Base-by-base conservation (phyloP, 2,888 invertebrate genomes). In the Sphaerophoria taeniata region DNA sequence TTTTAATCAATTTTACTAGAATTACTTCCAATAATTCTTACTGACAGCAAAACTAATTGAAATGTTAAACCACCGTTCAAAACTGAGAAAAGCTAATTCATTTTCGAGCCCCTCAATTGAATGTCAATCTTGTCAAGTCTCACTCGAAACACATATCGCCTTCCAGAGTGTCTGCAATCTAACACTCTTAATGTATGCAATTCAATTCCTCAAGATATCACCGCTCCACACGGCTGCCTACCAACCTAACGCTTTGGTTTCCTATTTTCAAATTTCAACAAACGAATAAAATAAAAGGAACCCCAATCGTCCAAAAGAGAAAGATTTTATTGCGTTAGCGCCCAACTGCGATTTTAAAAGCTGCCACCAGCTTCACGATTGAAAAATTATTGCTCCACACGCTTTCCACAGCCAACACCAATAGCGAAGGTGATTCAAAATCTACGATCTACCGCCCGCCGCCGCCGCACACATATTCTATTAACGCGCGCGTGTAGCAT, bases 301-400 rank as follows among this genome's bases (percentile, higher is more conserved):
- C 60, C 78, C n/a, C n/a, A n/a, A n/a, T n/a, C n/a, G n/a, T 36
- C 4, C 14, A 36, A 65, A 61, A 61, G 65, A 60, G 79, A 75
- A 72, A 61, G 58, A 45, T 79, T 84, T 84, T 84, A 84, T 79
- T 79, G 84, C 84, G 67, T 67, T 75, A 79, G 75, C 75, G 9
- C 67, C 79, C 84, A 84, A 74, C 79, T 79, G 83, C 53, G 77
- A n/a, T n/a, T 63, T 51, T 33, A 60, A 60, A 65, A 72, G 76
- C 47, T 82, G 77, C 82, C 77, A 70, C 49, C 45, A 51, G 55
- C 45, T 70, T 70, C 33, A n/a, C n/a, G 65, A 74, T 71, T 61
- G 60, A 43, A 72, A 76, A 76, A 67, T 81, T 39, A 60, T 81
- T 47, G 47, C 51, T 58, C 16, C 67, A 55, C 65, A 81, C 75